A percentile compares a stretch with the other conserved stretches of the same genome.
Conservation (phyloP, 2,888 invertebrate genomes). For the Cataglyphis albicans region DNA sequence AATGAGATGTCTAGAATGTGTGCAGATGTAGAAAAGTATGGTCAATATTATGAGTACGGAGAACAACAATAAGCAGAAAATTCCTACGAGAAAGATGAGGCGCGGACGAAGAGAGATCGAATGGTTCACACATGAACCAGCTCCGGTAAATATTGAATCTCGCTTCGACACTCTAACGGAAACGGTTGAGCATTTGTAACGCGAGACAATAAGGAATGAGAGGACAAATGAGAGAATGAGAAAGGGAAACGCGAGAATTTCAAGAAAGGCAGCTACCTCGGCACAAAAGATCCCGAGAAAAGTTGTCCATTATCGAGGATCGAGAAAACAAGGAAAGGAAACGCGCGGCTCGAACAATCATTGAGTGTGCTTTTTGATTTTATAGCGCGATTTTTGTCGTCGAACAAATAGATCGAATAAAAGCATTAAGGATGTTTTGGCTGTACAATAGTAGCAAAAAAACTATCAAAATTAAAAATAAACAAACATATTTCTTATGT, state of each 20-base stretch:
- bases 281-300: slow-evolving; percentile 40
- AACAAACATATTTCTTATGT: too few species aligned
- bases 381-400: not conserved
- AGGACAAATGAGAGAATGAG: slow-evolving; percentile 6
- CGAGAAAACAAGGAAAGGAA: slow-evolving; percentile 24
- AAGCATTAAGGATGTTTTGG: not conserved
- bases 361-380: not conserved
- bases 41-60: slow-evolving; percentile 39
- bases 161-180: not conserved
- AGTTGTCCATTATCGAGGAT: slow-evolving; percentile 50
- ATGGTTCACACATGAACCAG: slow-evolving; percentile 18
- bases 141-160: slow-evolving; percentile 47
- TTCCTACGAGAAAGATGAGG: not conserved
- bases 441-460: too few species aligned
- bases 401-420: slow-evolving; percentile 24
- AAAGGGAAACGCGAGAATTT: slow-evolving; percentile 35
- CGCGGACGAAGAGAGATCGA: slow-evolving; percentile 13
- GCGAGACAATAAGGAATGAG: slow-evolving; percentile 43
- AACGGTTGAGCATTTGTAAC: slow-evolving; percentile 6
- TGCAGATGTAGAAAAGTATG: slow-evolving; percentile 17
- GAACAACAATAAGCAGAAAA: slow-evolving; percentile 37
- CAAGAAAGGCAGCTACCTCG: slow-evolving; percentile 30
- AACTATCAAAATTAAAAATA: too few species aligned
- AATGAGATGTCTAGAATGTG: slow-evolving; percentile 18
- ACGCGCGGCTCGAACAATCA: slow-evolving; percentile 16